A percentile compares a stretch with the other conserved stretches of the same genome.
Conservation (phyloP, 2,888 invertebrate species). For the Sturmia bella region DNA sequence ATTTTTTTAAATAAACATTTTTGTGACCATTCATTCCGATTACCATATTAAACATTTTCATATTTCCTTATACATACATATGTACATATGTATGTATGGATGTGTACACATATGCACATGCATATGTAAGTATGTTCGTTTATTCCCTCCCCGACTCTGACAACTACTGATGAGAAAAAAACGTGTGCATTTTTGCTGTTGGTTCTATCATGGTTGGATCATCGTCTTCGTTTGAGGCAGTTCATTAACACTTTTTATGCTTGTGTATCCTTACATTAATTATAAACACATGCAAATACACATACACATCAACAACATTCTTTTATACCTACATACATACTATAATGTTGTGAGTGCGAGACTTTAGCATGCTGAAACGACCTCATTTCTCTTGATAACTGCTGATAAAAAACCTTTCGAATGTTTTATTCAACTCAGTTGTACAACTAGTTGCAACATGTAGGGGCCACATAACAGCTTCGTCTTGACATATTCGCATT, state of each 20-base stretch:
- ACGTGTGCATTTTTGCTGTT: neutral
- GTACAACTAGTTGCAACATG: no score
- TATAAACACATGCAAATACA: slow-evolving; percentile 2
- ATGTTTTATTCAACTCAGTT: no score
- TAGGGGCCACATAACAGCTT: no score
- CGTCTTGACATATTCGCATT: no score
- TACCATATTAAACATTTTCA: slow-evolving; percentile 48
- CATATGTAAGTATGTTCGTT: neutral
- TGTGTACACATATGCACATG: no score
- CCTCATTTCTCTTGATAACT: no score
- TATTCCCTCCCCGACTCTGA: neutral
- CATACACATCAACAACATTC: no score
- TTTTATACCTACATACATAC: no score
- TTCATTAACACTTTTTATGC: slow-evolving; percentile 64
- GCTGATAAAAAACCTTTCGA: no score
- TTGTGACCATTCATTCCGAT: slow-evolving; percentile 25
- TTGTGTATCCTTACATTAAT: slow-evolving; percentile 49
- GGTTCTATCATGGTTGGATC: slow-evolving; percentile 12
- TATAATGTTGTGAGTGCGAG: no score
- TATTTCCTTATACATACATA: neutral
- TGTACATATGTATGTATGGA: no score
- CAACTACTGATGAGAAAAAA: neutral
- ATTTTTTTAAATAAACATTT: slow-evolving; percentile 5
- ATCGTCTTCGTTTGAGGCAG: slow-evolving; percentile 44
- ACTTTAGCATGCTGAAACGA: no score